These are phyloP conservation scores for Nemoura dubitans DNA, from an alignment of 2,888 invertebrate genomes.

Conservation along the genomic window DNA sequence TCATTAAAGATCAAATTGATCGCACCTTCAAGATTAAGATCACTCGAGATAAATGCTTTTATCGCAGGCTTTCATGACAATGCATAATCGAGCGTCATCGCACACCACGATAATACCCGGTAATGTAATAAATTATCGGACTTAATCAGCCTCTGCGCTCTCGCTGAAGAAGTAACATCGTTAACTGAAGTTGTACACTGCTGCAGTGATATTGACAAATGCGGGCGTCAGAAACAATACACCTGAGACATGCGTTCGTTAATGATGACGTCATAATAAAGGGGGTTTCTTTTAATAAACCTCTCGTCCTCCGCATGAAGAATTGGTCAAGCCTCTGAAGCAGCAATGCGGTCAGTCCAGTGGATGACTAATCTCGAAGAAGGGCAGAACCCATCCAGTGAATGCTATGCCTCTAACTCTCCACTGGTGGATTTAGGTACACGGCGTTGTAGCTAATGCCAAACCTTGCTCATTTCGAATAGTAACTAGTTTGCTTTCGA, in stretches of 20 bases:
- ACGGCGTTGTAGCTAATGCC: background rate
- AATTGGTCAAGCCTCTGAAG: background rate
- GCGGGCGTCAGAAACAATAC: background rate
- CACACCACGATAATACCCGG: no score
- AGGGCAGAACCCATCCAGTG: background rate
- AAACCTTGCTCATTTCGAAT: background rate
- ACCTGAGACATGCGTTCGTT: background rate
- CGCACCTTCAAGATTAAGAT: background rate
- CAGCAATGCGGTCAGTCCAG: background rate
- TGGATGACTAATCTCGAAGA: background rate
- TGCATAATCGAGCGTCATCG: background rate
- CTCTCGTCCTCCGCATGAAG: background rate
- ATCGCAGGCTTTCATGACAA: background rate
- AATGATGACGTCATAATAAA: background rate
- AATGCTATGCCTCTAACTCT: background rate
- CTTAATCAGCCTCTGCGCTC: background rate
- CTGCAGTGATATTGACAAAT: background rate
- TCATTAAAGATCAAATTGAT: conserved; percentile 4
- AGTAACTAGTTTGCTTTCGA: background rate
- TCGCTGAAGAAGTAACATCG: background rate
- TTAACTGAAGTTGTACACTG: background rate
- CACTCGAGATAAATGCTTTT: background rate
- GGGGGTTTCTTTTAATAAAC: background rate
- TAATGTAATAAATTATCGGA: background rate
- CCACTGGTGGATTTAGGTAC: background rate